Base-by-base conservation (phyloP, 2,888 invertebrate species). In the Drosophila mulleri region DNA sequence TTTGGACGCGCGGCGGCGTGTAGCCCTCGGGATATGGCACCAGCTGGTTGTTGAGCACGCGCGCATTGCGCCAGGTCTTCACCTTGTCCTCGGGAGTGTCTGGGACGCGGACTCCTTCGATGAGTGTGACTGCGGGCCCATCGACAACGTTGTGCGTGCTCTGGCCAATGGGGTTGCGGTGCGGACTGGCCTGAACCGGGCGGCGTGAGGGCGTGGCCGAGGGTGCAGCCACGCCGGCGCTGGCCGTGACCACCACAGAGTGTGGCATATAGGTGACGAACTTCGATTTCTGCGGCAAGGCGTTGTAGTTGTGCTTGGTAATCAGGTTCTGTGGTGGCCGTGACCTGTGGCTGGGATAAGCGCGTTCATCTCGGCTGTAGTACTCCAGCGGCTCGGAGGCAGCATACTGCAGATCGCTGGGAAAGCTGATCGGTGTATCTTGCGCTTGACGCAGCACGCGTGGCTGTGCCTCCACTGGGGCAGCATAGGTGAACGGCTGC, bases 61-160 rank as follows among this genome's bases (percentile, higher is more conserved):
- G 94, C 0, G 97, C 98, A 92, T 98, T 98, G 62, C 98, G 94
- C 97, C 97, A 98, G 0, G 96, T 96, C 91, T 96, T 96, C 41
- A 91, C 92, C 77, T 95, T 96, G 87, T 97, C 97, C 56, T 95
- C 95, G 64, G 96, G 96, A 79, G 97, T 96, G 88, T 98, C 98
- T 0, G 97, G 97, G 45, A 97, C 95, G 67, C 97, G 94, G 0
- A 96, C 95, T 6, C 92, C 92, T 57, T 97, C 96, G 52, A 98
- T 96, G 57, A 97, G 95, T 0, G 97, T 90, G 16, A 91, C 87
- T 23, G 90, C 91, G 0, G 92, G 91, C 0, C 91, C 91, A 44
- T 92, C 90, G 11, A 92, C 91, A 6, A 91, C 89, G 58, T 66
- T 86, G 67, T 85, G 80, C 8, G 90, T 80, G 53, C 82, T 80